phyloP scores from a whole-genome alignment of 64 coral and sea anemone genomes.

The Stichodactyla mertensii region DNA sequence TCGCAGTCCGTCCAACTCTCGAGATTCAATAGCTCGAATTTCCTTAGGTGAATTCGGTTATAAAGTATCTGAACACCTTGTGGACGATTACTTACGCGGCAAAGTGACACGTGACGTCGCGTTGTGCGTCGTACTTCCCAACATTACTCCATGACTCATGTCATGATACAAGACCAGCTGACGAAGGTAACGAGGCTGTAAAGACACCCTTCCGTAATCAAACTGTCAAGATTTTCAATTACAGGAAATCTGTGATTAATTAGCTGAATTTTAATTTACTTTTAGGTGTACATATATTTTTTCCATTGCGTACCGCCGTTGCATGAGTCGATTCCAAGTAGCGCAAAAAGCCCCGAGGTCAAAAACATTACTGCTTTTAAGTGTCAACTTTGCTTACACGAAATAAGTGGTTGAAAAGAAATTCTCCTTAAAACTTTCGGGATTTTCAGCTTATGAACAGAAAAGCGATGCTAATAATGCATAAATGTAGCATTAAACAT shows the following conservation, averaged over 20 bases:
- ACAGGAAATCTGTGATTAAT: constrained; percentile 12
- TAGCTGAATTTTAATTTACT: constrained; percentile 5
- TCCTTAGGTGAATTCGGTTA: neutral
- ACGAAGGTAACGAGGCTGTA: neutral
- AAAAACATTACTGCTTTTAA: neutral
- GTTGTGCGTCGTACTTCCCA: neutral
- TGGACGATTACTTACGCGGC: neutral
- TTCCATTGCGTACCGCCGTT: neutral
- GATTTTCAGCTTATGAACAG: too few species aligned
- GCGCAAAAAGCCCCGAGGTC: neutral
- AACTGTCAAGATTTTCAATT: neutral
- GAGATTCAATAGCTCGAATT: neutral
- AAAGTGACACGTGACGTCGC: neutral
- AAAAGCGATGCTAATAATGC: too few species aligned
- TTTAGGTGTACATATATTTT: neutral
- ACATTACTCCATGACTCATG: neutral
- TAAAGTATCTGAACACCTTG: neutral
- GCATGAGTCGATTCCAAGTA: neutral
- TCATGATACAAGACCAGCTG: neutral
- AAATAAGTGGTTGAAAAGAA: too few species aligned
- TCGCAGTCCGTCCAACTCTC: neutral
- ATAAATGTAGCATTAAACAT: too few species aligned
- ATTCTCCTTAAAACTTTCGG: too few species aligned
- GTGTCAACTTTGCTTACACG: too few species aligned
- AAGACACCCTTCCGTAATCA: neutral